A percentile compares a stretch with the other conserved stretches of the same genome.
phyloP scores from a whole-genome alignment of 1,140 invertebrate species.

The Drosophila grimshawi region DNA sequence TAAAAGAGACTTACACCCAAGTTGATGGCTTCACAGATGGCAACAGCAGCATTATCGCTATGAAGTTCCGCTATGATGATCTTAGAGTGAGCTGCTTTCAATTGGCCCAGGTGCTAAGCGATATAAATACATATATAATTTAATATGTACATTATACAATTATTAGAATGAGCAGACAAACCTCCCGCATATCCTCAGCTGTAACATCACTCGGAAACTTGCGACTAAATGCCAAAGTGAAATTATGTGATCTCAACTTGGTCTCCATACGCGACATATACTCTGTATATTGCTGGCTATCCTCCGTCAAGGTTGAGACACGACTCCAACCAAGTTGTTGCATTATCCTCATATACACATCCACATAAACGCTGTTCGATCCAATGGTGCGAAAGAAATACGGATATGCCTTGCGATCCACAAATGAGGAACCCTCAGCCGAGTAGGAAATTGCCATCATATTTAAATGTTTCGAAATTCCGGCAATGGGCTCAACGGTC shows the following conservation, averaged over 20 bases:
- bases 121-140: slow-evolving; percentile 10
- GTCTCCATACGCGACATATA: slow-evolving; percentile 90
- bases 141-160: not conserved
- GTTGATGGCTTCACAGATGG: slow-evolving; percentile 91
- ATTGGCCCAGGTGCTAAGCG: slow-evolving; percentile 88
- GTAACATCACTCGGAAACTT: slow-evolving; percentile 88
- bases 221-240: slow-evolving; percentile 89
- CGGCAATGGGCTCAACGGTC: slow-evolving; percentile 92
- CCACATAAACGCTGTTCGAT: slow-evolving; percentile 90
- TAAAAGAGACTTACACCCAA: slow-evolving; percentile 84
- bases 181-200: slow-evolving; percentile 85
- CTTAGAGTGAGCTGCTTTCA: slow-evolving; percentile 87
- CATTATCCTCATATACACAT: slow-evolving; percentile 64
- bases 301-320: slow-evolving; percentile 91
- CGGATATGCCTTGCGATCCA: slow-evolving; percentile 90
- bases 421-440: slow-evolving; percentile 90
- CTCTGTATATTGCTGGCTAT: slow-evolving; percentile 92
- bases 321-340: slow-evolving; percentile 88
- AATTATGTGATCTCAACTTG: slow-evolving; percentile 87
- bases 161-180: slow-evolving; percentile 41
- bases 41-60: slow-evolving; percentile 87
- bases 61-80: slow-evolving; percentile 94
- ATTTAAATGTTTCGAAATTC: slow-evolving; percentile 90
- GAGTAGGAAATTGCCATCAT: slow-evolving; percentile 93
- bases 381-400: slow-evolving; percentile 94